Base-by-base conservation (phyloP, 2,113 vertebrate species). In the Melierax canorus region DNA sequence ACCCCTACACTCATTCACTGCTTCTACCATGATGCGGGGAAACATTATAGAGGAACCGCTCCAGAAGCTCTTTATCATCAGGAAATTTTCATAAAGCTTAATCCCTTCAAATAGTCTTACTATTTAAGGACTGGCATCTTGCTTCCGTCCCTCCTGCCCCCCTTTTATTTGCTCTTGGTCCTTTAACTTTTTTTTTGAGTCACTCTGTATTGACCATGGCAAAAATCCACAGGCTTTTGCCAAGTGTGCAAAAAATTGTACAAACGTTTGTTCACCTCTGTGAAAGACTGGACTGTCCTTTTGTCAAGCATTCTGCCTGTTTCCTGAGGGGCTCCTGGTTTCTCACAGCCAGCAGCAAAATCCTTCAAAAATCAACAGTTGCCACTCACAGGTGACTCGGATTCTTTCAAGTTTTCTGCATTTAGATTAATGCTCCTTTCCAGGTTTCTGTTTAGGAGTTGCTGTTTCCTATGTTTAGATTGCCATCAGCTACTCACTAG, bases 141-240 rank as follows among this genome's bases (percentile, higher is more conserved):
- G 15, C 53, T 68, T 72, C 11, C 48, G 9, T 10, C 34, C 1
- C 3, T 10, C 2, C 0, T 15, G 7, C 8, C 12, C 5, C 6
- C 8, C 8, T 64, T 86, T 73, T 41, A 86, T 34, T 94, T 92
- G 64, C 20, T n/a, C 39, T 71, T 45, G 4, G 34, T 77, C 45
- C 15, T 60, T 67, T 36, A 66, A 29, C 17, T 41, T 66, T 34
- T 50, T 73, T 60, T 36, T 41, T 41, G 10, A 55, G 21, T 74
- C 22, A 38, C 7, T 89, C 18, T 56, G 3, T 87, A 77, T 12
- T 78, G 48, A 71, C 14, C 20, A 38, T 13, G 29, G 51, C 34
- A 91, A 92, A 90, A 86, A 34, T 60, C 39, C 62, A 92, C 3
- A 64, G 36, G 34, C 38, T 82, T 94, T 91, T 95, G 32, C 23